Percentiles rank a stretch among this genome's conserved stretches.
Evolutionary conservation across 2,113 vertebrate genomes (phyloP).

Genomic region (Cathartes aura): DNA sequence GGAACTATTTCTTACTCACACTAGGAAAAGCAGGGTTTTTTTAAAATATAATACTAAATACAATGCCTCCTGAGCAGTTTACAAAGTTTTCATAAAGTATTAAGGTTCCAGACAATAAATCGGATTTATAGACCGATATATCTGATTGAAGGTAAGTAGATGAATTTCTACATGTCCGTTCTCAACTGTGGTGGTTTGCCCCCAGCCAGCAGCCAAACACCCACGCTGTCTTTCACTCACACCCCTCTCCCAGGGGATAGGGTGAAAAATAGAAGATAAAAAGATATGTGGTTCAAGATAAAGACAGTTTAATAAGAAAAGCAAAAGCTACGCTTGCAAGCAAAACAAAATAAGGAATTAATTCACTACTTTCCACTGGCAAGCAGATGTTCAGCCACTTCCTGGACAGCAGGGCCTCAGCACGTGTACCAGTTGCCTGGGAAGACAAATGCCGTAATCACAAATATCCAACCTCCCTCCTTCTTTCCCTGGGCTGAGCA

Average conservation of each 20-base stretch:
- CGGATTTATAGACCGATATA: neutral
- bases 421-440: accelerated
- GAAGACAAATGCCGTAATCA: neutral
- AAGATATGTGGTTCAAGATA: neutral
- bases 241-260: neutral
- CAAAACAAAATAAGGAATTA: neutral
- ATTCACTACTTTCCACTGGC: neutral
- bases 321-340: neutral
- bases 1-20: neutral
- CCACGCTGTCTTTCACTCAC: neutral
- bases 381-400: neutral
- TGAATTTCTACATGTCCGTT: neutral
- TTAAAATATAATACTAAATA: neutral
- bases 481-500: neutral
- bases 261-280: neutral
- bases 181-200: neutral
- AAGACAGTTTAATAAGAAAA: neutral
- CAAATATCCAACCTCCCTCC: neutral
- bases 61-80: neutral
- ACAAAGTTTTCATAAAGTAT: neutral
- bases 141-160: neutral
- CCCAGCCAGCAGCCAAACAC: neutral
- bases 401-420: neutral
- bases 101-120: neutral
- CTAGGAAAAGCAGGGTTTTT: neutral